Evolutionary conservation across 2,113 vertebrate genomes (phyloP), one percentile per base, ranked within the genome.

Genomic region (Dicaeum eximium): DNA sequence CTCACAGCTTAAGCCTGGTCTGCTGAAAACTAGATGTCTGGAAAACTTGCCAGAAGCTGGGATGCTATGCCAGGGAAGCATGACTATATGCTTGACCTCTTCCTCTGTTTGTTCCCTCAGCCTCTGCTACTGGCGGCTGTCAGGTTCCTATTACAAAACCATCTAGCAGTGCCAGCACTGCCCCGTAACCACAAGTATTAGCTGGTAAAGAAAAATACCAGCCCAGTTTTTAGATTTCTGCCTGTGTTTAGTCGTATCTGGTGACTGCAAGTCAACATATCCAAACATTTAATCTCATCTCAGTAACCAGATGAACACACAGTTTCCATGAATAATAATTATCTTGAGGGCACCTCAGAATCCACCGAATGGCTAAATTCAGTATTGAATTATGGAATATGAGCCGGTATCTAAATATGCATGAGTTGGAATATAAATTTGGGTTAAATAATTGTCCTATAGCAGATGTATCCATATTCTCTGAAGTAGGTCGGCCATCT

Each of bases 81-180:
- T 97, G 96, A 97, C 96, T 97, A 50, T 50, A 95, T 92, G 96
- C 94, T 96, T 95, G 96, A 97, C 95, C 95, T 97, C 95, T 86
- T 96, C 86, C 94, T 97, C 96, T 95, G 85, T 93, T 92, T 30
- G 0, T 88, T 96, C 92, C 85, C 79, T 93, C 51, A 95, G 90
- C 90, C 92, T 96, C 82, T 97, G 95, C 95, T 96, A 97, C 96
- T 96, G 94, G 95, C 56, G 38, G 90, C 86, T 72, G 64, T 96
- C 92, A 94, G 92, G 91, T 92, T 97, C 86, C 83, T 90, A 86
- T 97, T 95, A 97, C 95, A 97, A 96, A 96, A 96, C 85, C 64
- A 80, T 44, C 85, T 31, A 66, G 64, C 23, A 50, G 81, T 95
- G 95, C 96, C 93, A 97, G 82, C 82, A 95, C 74, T 42, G 47